Evolutionary conservation across 2,797 vertebrate genomes (phyloP), one percentile per base, ranked within the genome.

Genomic region (Xiphophorus birchmanni): DNA sequence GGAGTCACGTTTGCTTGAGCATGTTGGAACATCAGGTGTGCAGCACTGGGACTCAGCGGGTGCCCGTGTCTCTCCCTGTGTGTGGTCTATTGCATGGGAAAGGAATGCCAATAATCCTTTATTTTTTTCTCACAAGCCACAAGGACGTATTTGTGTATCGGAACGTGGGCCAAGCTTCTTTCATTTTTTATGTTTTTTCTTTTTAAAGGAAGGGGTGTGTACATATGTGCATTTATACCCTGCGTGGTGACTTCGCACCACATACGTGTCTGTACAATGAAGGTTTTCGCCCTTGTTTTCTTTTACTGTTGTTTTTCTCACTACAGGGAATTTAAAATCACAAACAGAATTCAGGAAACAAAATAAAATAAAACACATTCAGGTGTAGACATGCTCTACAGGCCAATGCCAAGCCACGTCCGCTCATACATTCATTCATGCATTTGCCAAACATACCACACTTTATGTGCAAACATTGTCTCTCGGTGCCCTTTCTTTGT

Each of bases 351-450:
- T 58, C 21, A 76, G 74, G 37, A n/a, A 72, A 72, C 26, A 82
- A 76, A 54, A 54, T 52, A 23, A 52, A 52, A 52, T 52, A 52
- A 83, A 79, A 87, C 78, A 88, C 67, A 81, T 75, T 93, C 90
- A 90, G 88, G 92, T 90, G 88, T 89, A 91, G 79, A 50, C 90
- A 87, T 83, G 78, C 90, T 90, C 87, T 73, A 80, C 13, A 60
- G 87, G 73, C 83, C 44, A 21, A 79, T 45, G 26, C 83, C 84
- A 37, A 75, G 85, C 82, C 0, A 26, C 1, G 82, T 63, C 79
- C 63, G 29, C 89, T 92, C 89, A 92, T 94, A 88, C 89, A 92
- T 93, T 88, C 86, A 91, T 94, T 93, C 90, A 92, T 92, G 76
- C 8, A 12, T 75, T 83, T 29, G 84, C 79, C 84, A 82, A 87